phyloP scores from a whole-genome alignment of 2,113 vertebrate species.

The Blennius ocellaris region DNA sequence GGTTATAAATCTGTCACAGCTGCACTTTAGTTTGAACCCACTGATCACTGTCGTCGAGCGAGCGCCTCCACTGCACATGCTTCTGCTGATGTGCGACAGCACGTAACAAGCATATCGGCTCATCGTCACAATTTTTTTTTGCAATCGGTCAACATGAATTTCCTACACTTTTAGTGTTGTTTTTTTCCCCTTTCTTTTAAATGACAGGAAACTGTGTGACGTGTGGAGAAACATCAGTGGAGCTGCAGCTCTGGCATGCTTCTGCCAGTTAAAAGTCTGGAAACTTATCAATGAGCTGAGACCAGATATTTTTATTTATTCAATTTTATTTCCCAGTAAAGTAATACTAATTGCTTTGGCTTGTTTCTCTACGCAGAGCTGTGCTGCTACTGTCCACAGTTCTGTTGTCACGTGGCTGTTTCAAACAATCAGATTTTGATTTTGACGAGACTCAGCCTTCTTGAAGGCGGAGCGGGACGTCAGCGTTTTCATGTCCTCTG shows the following conservation, averaged over 20 bases:
- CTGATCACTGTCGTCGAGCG: slow-evolving; percentile 51
- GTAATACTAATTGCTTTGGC: slow-evolving; percentile 4
- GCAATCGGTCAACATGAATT: background rate
- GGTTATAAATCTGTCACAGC: slow-evolving; percentile 35
- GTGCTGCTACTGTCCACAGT: slow-evolving; percentile 31
- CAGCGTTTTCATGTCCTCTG: no score
- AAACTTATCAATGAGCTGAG: slow-evolving; percentile 28
- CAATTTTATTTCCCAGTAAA: slow-evolving; percentile 39
- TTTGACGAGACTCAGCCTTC: no score
- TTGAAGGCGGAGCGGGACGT: no score
- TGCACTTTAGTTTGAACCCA: slow-evolving; percentile 46
- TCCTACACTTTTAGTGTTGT: no score
- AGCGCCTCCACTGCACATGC: background rate
- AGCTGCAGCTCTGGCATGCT: slow-evolving; percentile 6
- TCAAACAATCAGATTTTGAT: no score
- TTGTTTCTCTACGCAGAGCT: slow-evolving; percentile 17
- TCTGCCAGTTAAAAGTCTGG: slow-evolving; percentile 1
- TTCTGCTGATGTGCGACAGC: no score
- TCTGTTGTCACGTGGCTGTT: no score
- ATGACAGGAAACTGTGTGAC: no score
- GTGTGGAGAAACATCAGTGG: slow-evolving; percentile 12
- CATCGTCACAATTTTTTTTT: no score
- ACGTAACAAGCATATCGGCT: no score
- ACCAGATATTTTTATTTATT: slow-evolving; percentile 16
- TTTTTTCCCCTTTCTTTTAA: no score